phyloP scores from a whole-genome alignment of 1,140 invertebrate genomes.

The Apis dorsata region DNA sequence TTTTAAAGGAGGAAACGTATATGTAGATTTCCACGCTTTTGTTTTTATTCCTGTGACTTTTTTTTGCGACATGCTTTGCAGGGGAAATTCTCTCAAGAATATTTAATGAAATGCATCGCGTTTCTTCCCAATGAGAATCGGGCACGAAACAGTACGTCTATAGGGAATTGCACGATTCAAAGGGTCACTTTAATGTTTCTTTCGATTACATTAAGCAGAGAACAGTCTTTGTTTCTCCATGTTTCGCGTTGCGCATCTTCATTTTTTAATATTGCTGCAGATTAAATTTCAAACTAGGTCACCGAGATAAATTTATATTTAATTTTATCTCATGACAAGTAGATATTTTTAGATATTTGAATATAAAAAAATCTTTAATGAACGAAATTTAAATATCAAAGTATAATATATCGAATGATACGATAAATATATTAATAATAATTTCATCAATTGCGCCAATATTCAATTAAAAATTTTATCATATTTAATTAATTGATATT shows the following conservation, averaged over 20 bases:
- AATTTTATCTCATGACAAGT: too few species aligned
- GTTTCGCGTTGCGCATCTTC: not conserved
- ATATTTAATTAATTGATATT: too few species aligned
- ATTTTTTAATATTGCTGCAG: not conserved
- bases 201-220: not conserved
- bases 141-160: not conserved
- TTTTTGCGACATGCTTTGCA: too few species aligned
- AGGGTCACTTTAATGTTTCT: not conserved
- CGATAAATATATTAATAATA: too few species aligned
- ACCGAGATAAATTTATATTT: not conserved
- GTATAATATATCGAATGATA: too few species aligned
- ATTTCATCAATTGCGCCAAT: too few species aligned
- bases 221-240: not conserved
- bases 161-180: not conserved
- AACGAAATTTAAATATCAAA: too few species aligned
- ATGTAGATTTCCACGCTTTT: not conserved
- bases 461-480: too few species aligned
- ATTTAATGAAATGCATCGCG: not conserved
- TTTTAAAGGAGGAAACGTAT: not conserved
- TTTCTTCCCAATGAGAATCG: not conserved
- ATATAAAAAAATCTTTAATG: too few species aligned
- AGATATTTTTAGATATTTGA: too few species aligned
- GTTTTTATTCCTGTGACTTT: not conserved
- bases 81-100: not conserved
- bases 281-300: not conserved